A percentile compares a stretch with the other conserved stretches of the same genome.
Conservation (phyloP, 2,113 vertebrate genomes). For the Noturus placidus region DNA sequence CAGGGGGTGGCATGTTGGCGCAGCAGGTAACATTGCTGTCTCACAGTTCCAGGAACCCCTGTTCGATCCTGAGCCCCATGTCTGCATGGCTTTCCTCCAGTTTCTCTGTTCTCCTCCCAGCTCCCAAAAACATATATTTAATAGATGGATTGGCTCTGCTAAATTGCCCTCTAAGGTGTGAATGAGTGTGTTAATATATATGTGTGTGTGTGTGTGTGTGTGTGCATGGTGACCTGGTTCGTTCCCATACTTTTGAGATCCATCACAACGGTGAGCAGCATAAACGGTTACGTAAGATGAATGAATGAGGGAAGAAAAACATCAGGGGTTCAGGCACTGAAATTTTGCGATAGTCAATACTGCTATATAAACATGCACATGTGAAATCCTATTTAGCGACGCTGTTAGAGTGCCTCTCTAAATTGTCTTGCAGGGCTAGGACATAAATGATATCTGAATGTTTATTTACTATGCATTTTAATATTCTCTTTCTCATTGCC, state of each 20-base stretch:
- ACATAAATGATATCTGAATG: conserved; percentile 41
- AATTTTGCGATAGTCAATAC: conserved; percentile 71
- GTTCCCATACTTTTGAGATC: neutral
- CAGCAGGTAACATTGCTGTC: neutral
- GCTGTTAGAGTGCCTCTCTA: conserved; percentile 34
- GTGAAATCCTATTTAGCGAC: conserved; percentile 46
- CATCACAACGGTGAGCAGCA: neutral
- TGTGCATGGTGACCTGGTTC: neutral
- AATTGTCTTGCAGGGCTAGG: conserved; percentile 42
- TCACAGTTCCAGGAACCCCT: neutral
- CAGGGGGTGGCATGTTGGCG: conserved; percentile 56
- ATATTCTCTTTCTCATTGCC: conserved; percentile 47
- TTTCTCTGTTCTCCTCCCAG: neutral
- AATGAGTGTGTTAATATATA: neutral
- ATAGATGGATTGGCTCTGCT: neutral
- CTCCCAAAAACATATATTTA: neutral
- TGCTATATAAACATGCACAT: conserved; percentile 50
- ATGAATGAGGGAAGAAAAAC: conserved; percentile 58
- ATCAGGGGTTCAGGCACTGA: conserved; percentile 73
- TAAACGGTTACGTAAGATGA: neutral
- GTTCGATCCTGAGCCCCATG: neutral
- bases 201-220: conserved; percentile 5
- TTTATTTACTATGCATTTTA: conserved; percentile 52
- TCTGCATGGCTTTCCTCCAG: neutral
- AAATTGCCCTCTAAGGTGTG: neutral